These are phyloP conservation scores for Zaprionus bogoriensis DNA, from an alignment of 2,888 invertebrate species.

Conservation along the genomic window DNA sequence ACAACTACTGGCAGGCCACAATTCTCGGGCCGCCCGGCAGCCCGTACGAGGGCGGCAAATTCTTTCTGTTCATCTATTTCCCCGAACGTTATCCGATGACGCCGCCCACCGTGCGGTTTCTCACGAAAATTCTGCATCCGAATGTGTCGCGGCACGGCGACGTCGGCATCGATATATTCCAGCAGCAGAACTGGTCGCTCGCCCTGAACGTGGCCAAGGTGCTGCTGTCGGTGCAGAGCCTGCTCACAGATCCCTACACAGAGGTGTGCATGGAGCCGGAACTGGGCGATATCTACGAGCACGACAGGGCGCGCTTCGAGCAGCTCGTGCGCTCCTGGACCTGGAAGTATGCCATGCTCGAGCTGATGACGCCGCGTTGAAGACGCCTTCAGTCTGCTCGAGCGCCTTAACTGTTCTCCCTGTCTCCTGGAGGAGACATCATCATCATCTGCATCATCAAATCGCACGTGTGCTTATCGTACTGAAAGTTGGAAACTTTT, in stretches of 20 bases:
- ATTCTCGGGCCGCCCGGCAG: slow-evolving; percentile 95
- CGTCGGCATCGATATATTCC: slow-evolving; percentile 96
- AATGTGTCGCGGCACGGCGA: slow-evolving; percentile 97
- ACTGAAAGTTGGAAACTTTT: slow-evolving; percentile 70
- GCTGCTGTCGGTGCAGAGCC: slow-evolving; percentile 92
- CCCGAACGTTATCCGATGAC: slow-evolving; percentile 95
- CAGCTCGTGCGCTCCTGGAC: slow-evolving; percentile 93
- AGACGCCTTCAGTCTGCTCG: no score
- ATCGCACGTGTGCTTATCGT: slow-evolving; percentile 40
- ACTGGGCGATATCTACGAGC: slow-evolving; percentile 90
- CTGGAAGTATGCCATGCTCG: slow-evolving; percentile 95
- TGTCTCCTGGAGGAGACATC: slow-evolving; percentile 6
- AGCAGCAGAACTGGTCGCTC: slow-evolving; percentile 97
- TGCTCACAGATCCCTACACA: slow-evolving; percentile 95
- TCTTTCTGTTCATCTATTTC: slow-evolving; percentile 94
- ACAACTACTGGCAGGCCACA: slow-evolving; percentile 94
- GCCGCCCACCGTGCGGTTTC: slow-evolving; percentile 95
- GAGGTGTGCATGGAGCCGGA: slow-evolving; percentile 95
- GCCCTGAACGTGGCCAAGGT: slow-evolving; percentile 95
- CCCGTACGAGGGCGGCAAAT: slow-evolving; percentile 96
- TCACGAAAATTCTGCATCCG: slow-evolving; percentile 96
- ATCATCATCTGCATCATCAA: slow-evolving; percentile 21
- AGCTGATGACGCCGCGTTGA: slow-evolving; percentile 83
- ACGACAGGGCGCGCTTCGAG: slow-evolving; percentile 89
- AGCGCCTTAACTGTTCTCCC: no score